These are phyloP conservation scores for Centropristis striata DNA, from an alignment of 2,113 vertebrate species.

Conservation along the genomic window DNA sequence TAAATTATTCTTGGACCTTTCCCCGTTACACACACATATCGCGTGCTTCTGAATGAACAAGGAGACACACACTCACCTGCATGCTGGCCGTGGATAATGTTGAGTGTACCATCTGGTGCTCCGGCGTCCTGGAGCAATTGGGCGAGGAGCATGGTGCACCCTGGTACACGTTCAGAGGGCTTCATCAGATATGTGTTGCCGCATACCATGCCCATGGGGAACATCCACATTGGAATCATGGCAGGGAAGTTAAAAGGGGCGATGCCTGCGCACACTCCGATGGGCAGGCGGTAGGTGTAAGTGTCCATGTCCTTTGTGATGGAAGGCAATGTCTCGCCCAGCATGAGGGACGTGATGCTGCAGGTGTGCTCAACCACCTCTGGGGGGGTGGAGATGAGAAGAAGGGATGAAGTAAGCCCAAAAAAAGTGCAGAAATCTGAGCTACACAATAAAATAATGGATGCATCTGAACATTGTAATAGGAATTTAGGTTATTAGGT, in stretches of 20 bases:
- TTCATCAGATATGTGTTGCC: constrained; percentile 99
- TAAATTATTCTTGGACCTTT: constrained; percentile 38
- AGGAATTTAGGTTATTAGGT: not conserved
- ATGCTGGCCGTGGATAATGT: constrained; percentile 96
- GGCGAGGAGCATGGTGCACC: constrained; percentile 95
- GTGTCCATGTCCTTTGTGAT: constrained; percentile 99
- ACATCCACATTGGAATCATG: constrained; percentile 99
- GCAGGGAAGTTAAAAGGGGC: constrained; percentile 98
- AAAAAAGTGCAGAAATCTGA: not conserved
- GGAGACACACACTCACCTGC: constrained; percentile 84
- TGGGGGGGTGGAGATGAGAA: constrained; percentile 70
- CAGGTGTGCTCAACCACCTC: constrained; percentile 99
- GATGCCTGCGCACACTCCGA: constrained; percentile 96
- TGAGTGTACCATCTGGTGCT: constrained; percentile 93
- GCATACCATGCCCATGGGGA: constrained; percentile 96
- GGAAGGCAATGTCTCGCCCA: constrained; percentile 97
- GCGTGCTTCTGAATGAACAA: constrained; percentile 1
- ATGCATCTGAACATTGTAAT: not conserved
- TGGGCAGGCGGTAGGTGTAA: constrained; percentile 92
- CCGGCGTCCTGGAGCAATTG: constrained; percentile 95
- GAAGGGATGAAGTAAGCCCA: constrained; percentile 28
- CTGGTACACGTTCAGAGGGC: constrained; percentile 96
- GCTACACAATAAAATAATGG: not conserved
- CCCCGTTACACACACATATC: not conserved
- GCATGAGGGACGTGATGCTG: constrained; percentile 96